These are phyloP conservation scores for Epinephelus cyanopodus DNA, from an alignment of 2,113 vertebrate genomes.

Conservation along the genomic window DNA sequence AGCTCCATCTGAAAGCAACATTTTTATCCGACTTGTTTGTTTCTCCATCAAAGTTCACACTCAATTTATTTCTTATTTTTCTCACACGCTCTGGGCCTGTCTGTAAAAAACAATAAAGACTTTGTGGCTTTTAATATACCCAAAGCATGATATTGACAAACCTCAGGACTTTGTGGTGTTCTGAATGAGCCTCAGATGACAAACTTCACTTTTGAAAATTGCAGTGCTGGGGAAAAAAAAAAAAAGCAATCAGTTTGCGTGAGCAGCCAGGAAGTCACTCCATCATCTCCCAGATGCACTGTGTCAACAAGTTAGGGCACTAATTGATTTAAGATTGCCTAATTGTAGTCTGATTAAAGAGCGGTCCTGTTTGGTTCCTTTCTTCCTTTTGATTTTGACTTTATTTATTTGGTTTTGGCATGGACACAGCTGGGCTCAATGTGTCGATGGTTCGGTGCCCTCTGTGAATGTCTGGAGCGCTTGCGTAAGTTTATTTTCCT, in stretches of 20 bases:
- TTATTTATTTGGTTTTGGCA: constrained; percentile 82
- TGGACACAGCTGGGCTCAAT: constrained; percentile 87
- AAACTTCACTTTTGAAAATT: constrained; percentile 39
- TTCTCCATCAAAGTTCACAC: constrained; percentile 46
- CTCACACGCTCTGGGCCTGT: constrained; percentile 38
- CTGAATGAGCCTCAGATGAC: constrained; percentile 25
- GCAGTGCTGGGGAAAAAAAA: neutral
- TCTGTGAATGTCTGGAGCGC: constrained; percentile 65
- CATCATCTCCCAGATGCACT: constrained; percentile 73
- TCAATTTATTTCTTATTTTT: constrained; percentile 56
- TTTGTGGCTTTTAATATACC: constrained; percentile 58
- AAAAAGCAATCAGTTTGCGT: constrained; percentile 43
- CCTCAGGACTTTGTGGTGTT: constrained; percentile 49
- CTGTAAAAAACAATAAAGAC: constrained; percentile 25
- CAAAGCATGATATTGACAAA: constrained; percentile 53
- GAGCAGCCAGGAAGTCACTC: constrained; percentile 66
- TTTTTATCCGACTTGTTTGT: constrained; percentile 49
- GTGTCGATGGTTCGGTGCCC: constrained; percentile 76
- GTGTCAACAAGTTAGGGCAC: constrained; percentile 73
- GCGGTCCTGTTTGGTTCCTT: constrained; percentile 38
- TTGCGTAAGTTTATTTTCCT: constrained; percentile 86
- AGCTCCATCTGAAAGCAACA: constrained; percentile 27
- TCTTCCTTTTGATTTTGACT: constrained; percentile 78
- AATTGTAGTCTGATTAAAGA: constrained; percentile 83
- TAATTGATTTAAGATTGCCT: constrained; percentile 79